Evolutionary conservation across 2,113 vertebrate genomes (phyloP).

Genomic region (Geothlypis trichas): DNA sequence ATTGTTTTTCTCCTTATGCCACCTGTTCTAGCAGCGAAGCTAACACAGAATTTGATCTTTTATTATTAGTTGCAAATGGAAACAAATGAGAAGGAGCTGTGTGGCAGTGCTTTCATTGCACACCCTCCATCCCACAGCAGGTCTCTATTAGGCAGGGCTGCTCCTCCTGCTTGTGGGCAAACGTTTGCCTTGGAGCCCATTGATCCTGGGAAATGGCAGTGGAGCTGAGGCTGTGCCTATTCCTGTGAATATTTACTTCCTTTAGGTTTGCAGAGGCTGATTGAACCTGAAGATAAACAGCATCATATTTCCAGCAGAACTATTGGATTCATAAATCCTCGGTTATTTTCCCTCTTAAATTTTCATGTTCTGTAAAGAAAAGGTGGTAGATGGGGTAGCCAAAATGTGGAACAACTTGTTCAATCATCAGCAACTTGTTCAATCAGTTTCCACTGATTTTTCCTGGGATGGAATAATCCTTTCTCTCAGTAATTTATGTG

Average conservation of each 20-base stretch:
- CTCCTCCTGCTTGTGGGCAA: not conserved
- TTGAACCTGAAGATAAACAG: not conserved
- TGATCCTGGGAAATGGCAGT: not conserved
- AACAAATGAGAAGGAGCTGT: not conserved
- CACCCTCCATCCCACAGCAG: not conserved
- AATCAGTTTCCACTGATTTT: not conserved
- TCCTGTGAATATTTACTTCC: not conserved
- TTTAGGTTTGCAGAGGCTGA: not conserved
- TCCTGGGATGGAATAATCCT: not conserved
- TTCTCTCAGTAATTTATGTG: accelerated
- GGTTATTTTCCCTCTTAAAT: not conserved
- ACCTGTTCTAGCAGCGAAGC: not conserved
- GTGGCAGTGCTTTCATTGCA: not conserved
- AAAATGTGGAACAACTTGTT: not conserved
- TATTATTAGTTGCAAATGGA: not conserved
- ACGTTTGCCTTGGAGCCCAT: not conserved
- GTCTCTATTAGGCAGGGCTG: not conserved
- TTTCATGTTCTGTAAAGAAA: not conserved
- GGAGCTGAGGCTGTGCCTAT: not conserved
- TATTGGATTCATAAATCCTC: not conserved
- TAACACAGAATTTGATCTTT: not conserved
- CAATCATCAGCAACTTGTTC: not conserved
- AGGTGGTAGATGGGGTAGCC: not conserved
- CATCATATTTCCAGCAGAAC: not conserved
- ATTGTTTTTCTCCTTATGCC: not conserved